Conservation (phyloP, 2,113 vertebrate species). For the Amphiprion ocellaris region DNA sequence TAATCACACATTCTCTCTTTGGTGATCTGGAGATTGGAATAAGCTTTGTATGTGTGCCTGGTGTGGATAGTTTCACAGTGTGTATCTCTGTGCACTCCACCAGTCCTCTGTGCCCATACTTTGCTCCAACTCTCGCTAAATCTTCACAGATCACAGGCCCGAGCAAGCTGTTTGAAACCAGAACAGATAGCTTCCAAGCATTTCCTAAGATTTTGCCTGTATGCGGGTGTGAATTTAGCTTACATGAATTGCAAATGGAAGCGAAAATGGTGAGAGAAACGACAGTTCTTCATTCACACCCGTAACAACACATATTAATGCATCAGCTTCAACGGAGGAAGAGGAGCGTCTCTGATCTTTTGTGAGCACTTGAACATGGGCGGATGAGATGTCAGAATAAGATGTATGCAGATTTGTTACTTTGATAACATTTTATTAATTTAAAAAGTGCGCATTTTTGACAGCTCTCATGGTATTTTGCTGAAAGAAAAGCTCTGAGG, state of each 20-base stretch:
- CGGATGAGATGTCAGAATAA: conserved; percentile 18
- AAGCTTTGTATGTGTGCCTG: conserved; percentile 44
- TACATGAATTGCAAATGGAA: conserved; percentile 20
- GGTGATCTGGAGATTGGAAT: conserved; percentile 44
- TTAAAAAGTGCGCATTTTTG: conserved; percentile 30
- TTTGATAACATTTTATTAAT: conserved; percentile 34
- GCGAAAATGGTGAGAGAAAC: conserved; percentile 1
- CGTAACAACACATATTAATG: conserved; percentile 4
- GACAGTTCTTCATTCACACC: not conserved
- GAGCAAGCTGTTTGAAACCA: conserved; percentile 36
- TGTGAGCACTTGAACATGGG: not conserved
- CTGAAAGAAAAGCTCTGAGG: conserved; percentile 7
- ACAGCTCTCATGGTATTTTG: conserved; percentile 17
- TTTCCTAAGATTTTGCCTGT: conserved; percentile 46
- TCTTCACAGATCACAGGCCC: conserved; percentile 44
- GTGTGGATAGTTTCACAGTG: conserved; percentile 16
- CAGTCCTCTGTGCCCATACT: conserved; percentile 29
- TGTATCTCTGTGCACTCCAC: conserved; percentile 13
- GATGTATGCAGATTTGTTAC: conserved; percentile 39
- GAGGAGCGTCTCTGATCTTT: conserved; percentile 15
- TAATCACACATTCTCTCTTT: conserved; percentile 51
- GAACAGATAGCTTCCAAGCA: conserved; percentile 9
- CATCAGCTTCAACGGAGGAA: not conserved
- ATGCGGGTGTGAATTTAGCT: not conserved
- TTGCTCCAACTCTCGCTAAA: conserved; percentile 34